Conservation (phyloP, 2,113 vertebrate genomes). For the Syrmaticus mikado region DNA sequence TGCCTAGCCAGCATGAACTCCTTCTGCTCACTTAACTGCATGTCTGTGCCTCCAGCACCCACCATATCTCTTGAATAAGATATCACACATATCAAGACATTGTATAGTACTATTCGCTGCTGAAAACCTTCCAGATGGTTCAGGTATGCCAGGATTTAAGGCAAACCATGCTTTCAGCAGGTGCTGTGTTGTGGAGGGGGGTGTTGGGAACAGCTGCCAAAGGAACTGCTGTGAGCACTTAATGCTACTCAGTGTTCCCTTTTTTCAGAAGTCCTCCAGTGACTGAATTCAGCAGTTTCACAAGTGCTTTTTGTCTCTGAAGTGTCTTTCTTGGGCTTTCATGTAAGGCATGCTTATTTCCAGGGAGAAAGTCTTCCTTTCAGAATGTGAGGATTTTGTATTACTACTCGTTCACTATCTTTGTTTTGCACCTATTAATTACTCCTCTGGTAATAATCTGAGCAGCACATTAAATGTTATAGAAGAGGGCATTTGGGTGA, state of each 20-base stretch:
- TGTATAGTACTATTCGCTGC: neutral
- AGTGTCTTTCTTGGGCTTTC: conserved; percentile 5
- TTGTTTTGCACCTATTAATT: conserved; percentile 3
- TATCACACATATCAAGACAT: neutral
- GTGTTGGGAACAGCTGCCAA: neutral
- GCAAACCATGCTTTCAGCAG: fast-evolving
- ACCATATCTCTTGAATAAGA: neutral
- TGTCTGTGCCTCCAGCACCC: neutral
- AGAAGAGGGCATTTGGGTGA: neutral
- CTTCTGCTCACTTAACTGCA: neutral
- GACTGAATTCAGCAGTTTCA: neutral
- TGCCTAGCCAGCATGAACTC: neutral
- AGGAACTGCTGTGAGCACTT: fast-evolving
- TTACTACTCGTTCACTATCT: neutral
- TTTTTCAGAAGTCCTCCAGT: neutral
- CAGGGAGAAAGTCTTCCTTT: neutral
- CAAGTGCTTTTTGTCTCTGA: neutral
- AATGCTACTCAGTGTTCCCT: neutral
- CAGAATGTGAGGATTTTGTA: neutral
- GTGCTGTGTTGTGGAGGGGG: neutral
- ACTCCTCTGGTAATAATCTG: neutral
- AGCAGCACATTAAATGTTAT: neutral
- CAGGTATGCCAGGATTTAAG: neutral
- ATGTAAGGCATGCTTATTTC: neutral
- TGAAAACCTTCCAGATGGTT: neutral